phyloP scores from a whole-genome alignment of 2,888 invertebrate genomes.

The Cheilosia vulpina region DNA sequence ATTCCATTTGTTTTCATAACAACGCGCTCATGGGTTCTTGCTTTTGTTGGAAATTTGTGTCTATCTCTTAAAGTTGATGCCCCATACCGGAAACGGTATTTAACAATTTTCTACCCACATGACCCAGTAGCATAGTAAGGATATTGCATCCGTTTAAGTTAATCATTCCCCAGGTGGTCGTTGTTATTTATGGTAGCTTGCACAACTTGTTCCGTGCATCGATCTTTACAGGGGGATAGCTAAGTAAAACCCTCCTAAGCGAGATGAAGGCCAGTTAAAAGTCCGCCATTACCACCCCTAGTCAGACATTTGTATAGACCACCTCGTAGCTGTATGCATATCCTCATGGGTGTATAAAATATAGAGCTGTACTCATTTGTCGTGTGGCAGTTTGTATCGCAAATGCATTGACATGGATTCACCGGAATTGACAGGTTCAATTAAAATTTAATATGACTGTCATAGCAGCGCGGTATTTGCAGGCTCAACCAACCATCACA shows the following conservation, averaged over 20 bases:
- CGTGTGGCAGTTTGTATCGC: slow-evolving; percentile 18
- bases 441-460: slow-evolving; percentile 45
- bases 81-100: not conserved
- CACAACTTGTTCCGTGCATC: slow-evolving; percentile 12
- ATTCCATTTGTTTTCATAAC: not conserved
- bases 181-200: slow-evolving; percentile 19
- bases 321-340: not conserved
- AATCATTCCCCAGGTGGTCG: slow-evolving; percentile 40
- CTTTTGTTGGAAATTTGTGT: not conserved
- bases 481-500: not conserved
- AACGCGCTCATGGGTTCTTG: not conserved
- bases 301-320: slow-evolving; percentile 9
- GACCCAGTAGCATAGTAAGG: not conserved
- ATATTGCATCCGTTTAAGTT: slow-evolving; percentile 36
- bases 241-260: not conserved
- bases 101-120: not conserved
- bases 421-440: slow-evolving; percentile 58
- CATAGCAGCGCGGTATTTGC: not conserved
- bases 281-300: not conserved
- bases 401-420: slow-evolving; percentile 27
- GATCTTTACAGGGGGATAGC: not conserved
- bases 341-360: not conserved
- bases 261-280: slow-evolving; percentile 29
- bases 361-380: not conserved
- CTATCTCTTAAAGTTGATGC: slow-evolving; percentile 5